Conservation (phyloP, 2,797 vertebrate species). For the Sebastes trivittatus region DNA sequence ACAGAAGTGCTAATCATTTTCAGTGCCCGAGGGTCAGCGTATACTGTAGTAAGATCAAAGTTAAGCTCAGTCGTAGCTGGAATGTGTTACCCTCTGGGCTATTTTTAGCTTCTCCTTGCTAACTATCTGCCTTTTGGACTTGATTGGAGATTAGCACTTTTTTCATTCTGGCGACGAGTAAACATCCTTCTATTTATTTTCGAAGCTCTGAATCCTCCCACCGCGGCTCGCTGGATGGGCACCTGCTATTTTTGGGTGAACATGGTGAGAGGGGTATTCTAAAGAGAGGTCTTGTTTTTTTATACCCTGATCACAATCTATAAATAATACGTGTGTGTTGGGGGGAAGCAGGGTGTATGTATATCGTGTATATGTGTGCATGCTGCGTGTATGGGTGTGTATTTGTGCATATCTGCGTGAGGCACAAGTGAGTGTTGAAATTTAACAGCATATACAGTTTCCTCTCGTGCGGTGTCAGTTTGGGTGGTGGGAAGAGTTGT, state of each 20-base stretch:
- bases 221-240: conserved; percentile 69
- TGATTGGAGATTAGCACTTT: conserved; percentile 84
- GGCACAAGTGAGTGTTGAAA: conserved; percentile 75
- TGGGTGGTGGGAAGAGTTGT: conserved; percentile 29
- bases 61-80: conserved; percentile 70
- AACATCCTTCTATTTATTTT: conserved; percentile 80
- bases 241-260: conserved; percentile 78
- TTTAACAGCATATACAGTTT: conserved; percentile 58
- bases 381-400: conserved; percentile 46
- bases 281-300: conserved; percentile 74
- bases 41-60: conserved; percentile 72
- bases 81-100: conserved; percentile 68
- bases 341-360: conserved; percentile 27
- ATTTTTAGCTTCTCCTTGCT: conserved; percentile 80
- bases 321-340: conserved; percentile 81
- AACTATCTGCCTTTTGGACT: conserved; percentile 79
- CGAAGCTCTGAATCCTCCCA: conserved; percentile 66
- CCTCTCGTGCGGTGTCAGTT: conserved; percentile 43
- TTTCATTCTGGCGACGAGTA: conserved; percentile 74
- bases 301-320: conserved; percentile 80
- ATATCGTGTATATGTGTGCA: conserved; percentile 46
- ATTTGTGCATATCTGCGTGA: conserved; percentile 44
- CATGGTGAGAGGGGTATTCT: conserved; percentile 61
- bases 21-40: conserved; percentile 59
- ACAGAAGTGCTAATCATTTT: conserved; percentile 81